Base-by-base conservation (phyloP, 1,140 invertebrate species). In the Dufourea novaeangliae region DNA sequence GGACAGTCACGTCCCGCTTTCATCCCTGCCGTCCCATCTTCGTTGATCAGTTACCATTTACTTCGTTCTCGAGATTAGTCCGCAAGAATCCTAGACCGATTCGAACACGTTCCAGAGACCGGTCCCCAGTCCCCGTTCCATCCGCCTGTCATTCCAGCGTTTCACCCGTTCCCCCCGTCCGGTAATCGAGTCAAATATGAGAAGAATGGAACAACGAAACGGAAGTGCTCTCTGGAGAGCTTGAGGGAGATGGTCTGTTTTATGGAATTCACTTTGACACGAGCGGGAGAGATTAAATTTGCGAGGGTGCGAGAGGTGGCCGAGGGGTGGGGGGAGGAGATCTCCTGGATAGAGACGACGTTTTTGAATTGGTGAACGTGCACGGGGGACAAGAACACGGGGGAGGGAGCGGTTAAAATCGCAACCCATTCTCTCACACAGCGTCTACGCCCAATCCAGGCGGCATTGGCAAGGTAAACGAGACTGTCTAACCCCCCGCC, bases 131-230 rank as follows among this genome's bases (percentile, higher is more conserved):
- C n/a, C 4, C 29, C 17, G 10, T 1, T 5, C 22, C 14, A 0
- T n/a, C 20, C 25, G 25, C 1, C 32, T 0, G 14, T 1, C 6
- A 2, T 39, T 20, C 52, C 10, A n/a, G n/a, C n/a, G n/a, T n/a
- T n/a, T n/a, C 10, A 41, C 44, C 50, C 25, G 46, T 54, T 14
- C 39, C 34, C 34, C 22, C 57, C 54, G 66, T n/a, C 57, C 54
- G 66, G 71, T 80, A 80, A 84, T 84, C 71, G 71, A 83, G 67
- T 59, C 34, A 57, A 83, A 74, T 84, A 83, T 69, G 34, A 80
- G 68, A 83, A 84, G 67, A 80, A 84, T 76, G 67, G 71, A 50
- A 72, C 52, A 83, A 72, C 70, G 77, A 37, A 68, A 66, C 61
- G 71, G 54, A 80, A 76, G 71, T 80, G 62, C 50, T 72, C 77